Evolutionary conservation across 2,113 vertebrate species (phyloP).

Genomic region (Misgurnus mizolepis): DNA sequence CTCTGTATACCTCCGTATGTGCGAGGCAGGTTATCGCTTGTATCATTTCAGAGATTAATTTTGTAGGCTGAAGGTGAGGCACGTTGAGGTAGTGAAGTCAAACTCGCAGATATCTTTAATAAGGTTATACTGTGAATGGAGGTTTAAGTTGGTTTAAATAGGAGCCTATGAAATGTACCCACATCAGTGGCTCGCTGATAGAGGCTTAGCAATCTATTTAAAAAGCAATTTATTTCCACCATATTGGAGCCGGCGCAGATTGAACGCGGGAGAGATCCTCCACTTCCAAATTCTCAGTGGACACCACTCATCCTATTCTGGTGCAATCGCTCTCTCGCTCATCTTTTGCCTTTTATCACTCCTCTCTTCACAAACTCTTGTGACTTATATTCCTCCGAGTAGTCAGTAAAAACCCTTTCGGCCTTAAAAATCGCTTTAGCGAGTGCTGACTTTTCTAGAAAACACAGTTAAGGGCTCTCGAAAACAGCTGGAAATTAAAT

Average conservation of each 20-base stretch:
- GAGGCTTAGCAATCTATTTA: conserved; percentile 75
- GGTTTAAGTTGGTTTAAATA: conserved; percentile 67
- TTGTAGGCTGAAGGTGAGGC: conserved; percentile 51
- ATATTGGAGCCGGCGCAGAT: conserved; percentile 70
- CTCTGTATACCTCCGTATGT: conserved; percentile 35
- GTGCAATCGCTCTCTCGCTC: conserved; percentile 56
- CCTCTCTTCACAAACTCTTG: conserved; percentile 62
- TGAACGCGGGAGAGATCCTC: conserved; percentile 68
- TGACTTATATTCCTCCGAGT: conserved; percentile 55
- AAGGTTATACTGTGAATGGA: conserved; percentile 61
- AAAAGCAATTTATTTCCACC: conserved; percentile 75
- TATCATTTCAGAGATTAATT: conserved; percentile 54
- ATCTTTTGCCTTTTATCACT: conserved; percentile 60
- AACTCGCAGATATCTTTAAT: conserved; percentile 58
- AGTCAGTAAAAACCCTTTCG: conserved; percentile 43
- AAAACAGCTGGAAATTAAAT: conserved; percentile 27
- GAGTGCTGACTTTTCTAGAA: conserved; percentile 25
- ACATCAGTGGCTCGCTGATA: conserved; percentile 67
- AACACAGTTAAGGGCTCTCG: conserved; percentile 15
- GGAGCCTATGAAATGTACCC: conserved; percentile 69
- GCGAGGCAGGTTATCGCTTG: conserved; percentile 41
- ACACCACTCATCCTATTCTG: conserved; percentile 58
- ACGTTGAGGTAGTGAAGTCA: conserved; percentile 41
- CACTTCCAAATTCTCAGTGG: conserved; percentile 65
- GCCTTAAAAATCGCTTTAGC: conserved; percentile 37